Conservation (phyloP, 2,888 invertebrate genomes). For the Drosophila affinis region DNA sequence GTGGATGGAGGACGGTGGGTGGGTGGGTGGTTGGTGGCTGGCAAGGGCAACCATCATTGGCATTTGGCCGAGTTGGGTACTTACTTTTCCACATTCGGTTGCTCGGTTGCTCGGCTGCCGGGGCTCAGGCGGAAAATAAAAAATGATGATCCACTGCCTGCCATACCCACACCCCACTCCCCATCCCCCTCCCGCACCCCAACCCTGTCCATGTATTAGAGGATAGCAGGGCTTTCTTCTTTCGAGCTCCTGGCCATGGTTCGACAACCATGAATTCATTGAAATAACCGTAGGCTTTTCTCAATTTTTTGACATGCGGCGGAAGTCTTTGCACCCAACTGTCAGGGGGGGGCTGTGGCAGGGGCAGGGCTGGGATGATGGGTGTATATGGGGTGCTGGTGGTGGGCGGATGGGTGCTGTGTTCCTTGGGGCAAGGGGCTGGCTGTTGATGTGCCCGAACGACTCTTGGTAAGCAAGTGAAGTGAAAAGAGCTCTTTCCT, state of each 20-base stretch:
- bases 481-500: constrained; percentile 83
- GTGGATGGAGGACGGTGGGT: background rate
- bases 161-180: constrained; percentile 33
- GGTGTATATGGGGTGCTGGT: constrained; percentile 34
- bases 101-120: constrained; percentile 54
- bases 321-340: constrained; percentile 69
- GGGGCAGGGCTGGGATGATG: constrained; percentile 41
- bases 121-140: constrained; percentile 81
- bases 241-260: constrained; percentile 43
- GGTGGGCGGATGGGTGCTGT: constrained; percentile 9
- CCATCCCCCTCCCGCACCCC: background rate
- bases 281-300: constrained; percentile 77
- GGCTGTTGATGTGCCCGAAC: constrained; percentile 45
- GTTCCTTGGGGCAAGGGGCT: too few relatives aligned
- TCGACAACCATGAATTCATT: constrained; percentile 63
- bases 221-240: constrained; percentile 16
- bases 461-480: constrained; percentile 81
- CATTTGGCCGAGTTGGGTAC: constrained; percentile 69
- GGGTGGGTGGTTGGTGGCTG: background rate
- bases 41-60: constrained; percentile 59
- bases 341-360: constrained; percentile 12
- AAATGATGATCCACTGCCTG: constrained; percentile 82
- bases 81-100: constrained; percentile 67
- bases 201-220: constrained; percentile 10
- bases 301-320: constrained; percentile 61